phyloP scores from a whole-genome alignment of 2,113 vertebrate species.

The Jaculus jaculus region DNA sequence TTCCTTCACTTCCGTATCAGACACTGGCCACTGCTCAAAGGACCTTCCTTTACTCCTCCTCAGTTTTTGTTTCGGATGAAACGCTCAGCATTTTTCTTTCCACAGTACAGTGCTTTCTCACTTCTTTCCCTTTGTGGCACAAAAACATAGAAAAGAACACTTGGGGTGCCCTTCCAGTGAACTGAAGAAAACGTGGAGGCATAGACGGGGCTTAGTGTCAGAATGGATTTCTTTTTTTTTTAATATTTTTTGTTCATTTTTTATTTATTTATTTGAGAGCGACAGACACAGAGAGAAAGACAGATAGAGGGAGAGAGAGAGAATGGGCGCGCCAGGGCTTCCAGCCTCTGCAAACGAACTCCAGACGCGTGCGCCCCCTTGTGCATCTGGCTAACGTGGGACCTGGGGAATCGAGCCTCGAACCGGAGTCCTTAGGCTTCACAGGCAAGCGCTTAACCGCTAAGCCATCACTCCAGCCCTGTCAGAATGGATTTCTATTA shows the following conservation, averaged over 20 bases:
- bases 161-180: neutral
- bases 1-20: neutral
- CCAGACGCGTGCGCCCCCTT: no score
- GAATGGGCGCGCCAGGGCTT: no score
- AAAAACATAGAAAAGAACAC: neutral
- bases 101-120: neutral
- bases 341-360: no score
- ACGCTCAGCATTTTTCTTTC: neutral
- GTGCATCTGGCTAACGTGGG: no score
- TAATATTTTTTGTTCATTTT: no score
- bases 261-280: no score
- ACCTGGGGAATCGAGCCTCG: no score
- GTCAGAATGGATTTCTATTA: conserved; percentile 34
- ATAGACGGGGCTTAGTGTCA: neutral
- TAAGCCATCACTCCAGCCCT: no score
- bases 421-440: no score
- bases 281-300: no score
- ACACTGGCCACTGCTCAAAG: neutral
- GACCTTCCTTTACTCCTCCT: neutral
- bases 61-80: neutral
- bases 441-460: no score
- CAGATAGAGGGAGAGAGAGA: no score
- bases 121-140: neutral
- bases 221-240: conserved; percentile 48
- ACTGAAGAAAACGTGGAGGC: neutral